Evolutionary conservation across 1,140 invertebrate genomes (phyloP).

Genomic region (Solen grandis): DNA sequence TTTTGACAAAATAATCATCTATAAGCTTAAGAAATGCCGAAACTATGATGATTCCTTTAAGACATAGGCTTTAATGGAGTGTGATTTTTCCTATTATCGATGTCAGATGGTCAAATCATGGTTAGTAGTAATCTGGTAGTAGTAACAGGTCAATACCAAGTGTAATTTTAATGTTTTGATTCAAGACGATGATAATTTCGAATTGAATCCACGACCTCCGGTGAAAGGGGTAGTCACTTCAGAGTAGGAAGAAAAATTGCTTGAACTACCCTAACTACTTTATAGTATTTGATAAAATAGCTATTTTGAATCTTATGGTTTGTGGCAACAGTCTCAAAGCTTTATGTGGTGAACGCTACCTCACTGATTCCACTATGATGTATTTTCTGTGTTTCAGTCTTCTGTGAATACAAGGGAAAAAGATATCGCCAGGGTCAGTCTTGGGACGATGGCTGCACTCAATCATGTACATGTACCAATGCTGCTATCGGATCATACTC

Average conservation of each 20-base stretch:
- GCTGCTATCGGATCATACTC: conserved; percentile 54
- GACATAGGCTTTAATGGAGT: no score
- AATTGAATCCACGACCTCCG: neutral
- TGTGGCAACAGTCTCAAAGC: neutral
- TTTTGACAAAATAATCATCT: no score
- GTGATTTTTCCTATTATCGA: no score
- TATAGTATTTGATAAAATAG: neutral
- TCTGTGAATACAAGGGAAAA: conserved; percentile 60
- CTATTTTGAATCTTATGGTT: neutral
- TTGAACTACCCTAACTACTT: neutral
- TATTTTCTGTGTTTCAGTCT: neutral
- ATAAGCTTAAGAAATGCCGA: no score
- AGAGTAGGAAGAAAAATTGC: neutral
- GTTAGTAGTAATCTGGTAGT: neutral
- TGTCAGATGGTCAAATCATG: neutral
- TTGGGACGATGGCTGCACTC: conserved; percentile 65
- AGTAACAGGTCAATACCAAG: neutral
- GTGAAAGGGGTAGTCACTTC: neutral
- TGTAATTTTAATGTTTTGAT: neutral
- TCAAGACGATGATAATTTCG: neutral
- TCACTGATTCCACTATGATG: no score
- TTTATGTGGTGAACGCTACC: no score
- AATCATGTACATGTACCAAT: conserved; percentile 63
- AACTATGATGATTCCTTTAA: no score
- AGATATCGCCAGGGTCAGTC: conserved; percentile 60